Percentiles rank a stretch among this genome's conserved stretches.
Evolutionary conservation across 1,140 invertebrate species (phyloP).

Genomic region (Microplitis demolitor): DNA sequence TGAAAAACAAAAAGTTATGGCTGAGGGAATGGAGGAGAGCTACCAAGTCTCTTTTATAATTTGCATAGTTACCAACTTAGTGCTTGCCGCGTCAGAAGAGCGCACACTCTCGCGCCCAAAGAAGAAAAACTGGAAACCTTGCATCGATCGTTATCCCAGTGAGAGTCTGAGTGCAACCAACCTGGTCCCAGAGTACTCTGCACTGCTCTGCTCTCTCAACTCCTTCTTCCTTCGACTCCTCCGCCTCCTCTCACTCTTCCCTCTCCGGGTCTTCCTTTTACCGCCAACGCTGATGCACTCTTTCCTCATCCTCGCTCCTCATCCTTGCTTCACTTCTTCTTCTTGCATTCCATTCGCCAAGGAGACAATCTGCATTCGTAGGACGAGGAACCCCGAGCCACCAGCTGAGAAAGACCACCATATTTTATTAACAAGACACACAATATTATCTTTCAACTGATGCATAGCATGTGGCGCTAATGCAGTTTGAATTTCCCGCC

Average conservation of each 20-base stretch:
- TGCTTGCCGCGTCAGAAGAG: neutral
- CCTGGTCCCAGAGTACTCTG: constrained; percentile 2
- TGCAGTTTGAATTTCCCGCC: too few species aligned
- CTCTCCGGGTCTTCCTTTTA: neutral
- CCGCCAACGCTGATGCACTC: neutral
- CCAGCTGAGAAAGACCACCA: too few species aligned
- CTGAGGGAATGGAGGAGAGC: neutral
- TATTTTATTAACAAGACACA: too few species aligned
- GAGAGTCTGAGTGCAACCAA: constrained; percentile 4
- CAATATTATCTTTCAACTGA: too few species aligned
- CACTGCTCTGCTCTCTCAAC: neutral
- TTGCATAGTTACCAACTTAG: constrained; percentile 30
- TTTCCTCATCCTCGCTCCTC: neutral
- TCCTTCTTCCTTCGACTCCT: neutral
- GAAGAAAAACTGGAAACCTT: constrained; percentile 34
- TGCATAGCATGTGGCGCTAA: too few species aligned
- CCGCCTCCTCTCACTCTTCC: neutral
- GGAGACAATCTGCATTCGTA: constrained; percentile 32
- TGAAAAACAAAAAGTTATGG: neutral
- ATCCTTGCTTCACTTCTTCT: neutral
- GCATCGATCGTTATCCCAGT: constrained; percentile 33
- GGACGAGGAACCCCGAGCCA: neutral
- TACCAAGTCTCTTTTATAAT: constrained; percentile 16
- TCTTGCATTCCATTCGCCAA: constrained; percentile 16
- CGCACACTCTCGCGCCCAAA: neutral